Evolutionary conservation across 1,140 invertebrate species (phyloP).

Genomic region (Bombus balteatus): DNA sequence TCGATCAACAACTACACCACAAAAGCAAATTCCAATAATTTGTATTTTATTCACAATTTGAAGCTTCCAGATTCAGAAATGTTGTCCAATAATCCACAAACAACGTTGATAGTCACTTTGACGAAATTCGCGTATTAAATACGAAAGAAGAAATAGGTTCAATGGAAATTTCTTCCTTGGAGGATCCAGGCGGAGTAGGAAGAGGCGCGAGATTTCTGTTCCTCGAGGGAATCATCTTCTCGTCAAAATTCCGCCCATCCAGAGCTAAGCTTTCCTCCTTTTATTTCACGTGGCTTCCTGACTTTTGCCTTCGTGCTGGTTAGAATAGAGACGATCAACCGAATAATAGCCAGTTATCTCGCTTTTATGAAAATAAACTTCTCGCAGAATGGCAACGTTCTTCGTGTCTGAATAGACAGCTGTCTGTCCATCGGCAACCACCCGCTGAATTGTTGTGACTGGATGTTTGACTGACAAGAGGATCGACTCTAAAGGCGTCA

Average conservation of each 20-base stretch:
- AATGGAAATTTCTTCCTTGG: accelerated
- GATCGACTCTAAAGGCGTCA: conserved; percentile 47
- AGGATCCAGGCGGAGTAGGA: background rate
- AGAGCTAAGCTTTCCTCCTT: background rate
- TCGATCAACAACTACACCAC: background rate
- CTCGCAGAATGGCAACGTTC: conserved; percentile 18
- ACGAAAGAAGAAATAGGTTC: background rate
- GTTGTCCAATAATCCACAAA: no score
- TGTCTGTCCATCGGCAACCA: conserved; percentile 61
- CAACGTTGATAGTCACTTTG: no score
- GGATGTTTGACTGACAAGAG: conserved; percentile 71
- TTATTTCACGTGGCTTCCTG: conserved; percentile 45
- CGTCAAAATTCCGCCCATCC: conserved; percentile 52
- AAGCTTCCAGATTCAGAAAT: no score
- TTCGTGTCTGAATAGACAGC: conserved; percentile 59
- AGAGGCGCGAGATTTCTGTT: conserved; percentile 7
- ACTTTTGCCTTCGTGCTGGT: conserved; percentile 10
- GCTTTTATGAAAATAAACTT: conserved; percentile 48
- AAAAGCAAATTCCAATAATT: background rate
- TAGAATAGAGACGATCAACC: conserved; percentile 37
- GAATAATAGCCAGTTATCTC: conserved; percentile 47
- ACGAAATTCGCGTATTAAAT: background rate
- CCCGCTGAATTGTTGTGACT: conserved; percentile 74
- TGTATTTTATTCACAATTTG: background rate
- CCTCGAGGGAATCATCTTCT: conserved; percentile 13